These are phyloP conservation scores for Cisticola juncidis DNA, from an alignment of 2,113 vertebrate genomes.

Conservation along the genomic window DNA sequence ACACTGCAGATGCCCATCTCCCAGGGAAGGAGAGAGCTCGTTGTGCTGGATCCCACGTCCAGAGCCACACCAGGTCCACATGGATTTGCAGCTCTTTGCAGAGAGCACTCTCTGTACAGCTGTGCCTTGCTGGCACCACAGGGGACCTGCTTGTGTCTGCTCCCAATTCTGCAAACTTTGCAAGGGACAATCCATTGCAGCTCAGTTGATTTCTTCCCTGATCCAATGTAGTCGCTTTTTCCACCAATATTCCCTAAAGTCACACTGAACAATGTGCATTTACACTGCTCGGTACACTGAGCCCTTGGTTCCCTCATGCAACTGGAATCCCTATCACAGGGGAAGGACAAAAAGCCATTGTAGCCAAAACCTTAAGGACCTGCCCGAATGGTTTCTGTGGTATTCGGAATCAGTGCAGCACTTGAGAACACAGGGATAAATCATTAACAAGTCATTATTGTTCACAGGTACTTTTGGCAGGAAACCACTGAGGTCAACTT, in stretches of 20 bases:
- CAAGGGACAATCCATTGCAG: background rate
- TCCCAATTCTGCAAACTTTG: background rate
- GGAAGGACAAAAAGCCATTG: slow-evolving; percentile 16
- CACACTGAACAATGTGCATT: background rate
- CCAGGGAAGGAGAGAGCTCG: background rate
- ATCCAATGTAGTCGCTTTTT: background rate
- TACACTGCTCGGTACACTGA: background rate
- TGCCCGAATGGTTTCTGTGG: background rate
- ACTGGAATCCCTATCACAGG: background rate
- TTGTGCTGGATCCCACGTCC: background rate
- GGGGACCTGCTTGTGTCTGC: background rate
- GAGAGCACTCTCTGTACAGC: background rate
- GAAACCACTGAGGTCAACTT: slow-evolving; percentile 47
- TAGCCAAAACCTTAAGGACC: background rate
- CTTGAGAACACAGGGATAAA: slow-evolving; percentile 54
- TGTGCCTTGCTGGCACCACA: background rate
- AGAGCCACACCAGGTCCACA: rapidly evolving
- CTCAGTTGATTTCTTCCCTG: background rate
- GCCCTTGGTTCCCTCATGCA: background rate
- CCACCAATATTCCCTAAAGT: background rate
- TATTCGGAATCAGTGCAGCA: background rate
- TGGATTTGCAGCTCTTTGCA: background rate
- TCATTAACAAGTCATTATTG: slow-evolving; percentile 68
- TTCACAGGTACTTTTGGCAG: slow-evolving; percentile 60
- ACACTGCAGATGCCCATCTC: background rate